Evolutionary conservation across 2,797 vertebrate genomes (phyloP), one percentile per base, ranked within the genome.

Genomic region (Phataginus tetradactyla): DNA sequence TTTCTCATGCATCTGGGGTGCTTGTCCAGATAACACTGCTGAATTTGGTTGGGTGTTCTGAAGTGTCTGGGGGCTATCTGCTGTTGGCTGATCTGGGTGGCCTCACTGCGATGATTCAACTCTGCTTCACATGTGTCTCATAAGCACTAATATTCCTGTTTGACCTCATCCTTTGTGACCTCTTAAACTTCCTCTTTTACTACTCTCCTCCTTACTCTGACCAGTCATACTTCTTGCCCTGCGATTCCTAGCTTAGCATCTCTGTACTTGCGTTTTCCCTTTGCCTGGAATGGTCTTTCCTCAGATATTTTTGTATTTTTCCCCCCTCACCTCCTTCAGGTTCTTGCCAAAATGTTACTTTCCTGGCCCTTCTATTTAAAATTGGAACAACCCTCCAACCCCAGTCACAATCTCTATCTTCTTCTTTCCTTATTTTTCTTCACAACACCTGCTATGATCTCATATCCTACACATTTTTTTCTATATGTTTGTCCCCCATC

Each of bases 341-440:
- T 57, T 29, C n/a, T 85, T 55, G 2, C 45, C 23, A 68, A 83
- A 90, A 77, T 77, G 80, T 68, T 86, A 77, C 61, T 42, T 86
- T 77, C n/a, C 69, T 86, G 34, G 77, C 4, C 11, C 34, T 8
- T 59, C 53, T 86, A 23, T 53, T 81, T 71, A 91, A 91, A 80
- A 66, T 37, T 57, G 39, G 18, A 91, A 81, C 49, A 32, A 69
- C 4, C 13, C 21, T 14, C 37, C 45, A 45, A 51, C 6, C 49
- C 51, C 13, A 34, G 1, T 55, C 59, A 15, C n/a, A n/a, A 39
- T 64, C n/a, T 86, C 57, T 59, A 18, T 39, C 27, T 63, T 72
- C 14, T 89, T 71, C 74, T 85, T 77, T 51, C 71, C 14, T 91
- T 66, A 75, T 59, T 92, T 86, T 69, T 80, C 78, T 80, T 71